A percentile compares a stretch with the other conserved stretches of the same genome.
These are phyloP conservation scores for Cryptus armator DNA, from an alignment of 2,888 invertebrate genomes.

Conservation along the genomic window DNA sequence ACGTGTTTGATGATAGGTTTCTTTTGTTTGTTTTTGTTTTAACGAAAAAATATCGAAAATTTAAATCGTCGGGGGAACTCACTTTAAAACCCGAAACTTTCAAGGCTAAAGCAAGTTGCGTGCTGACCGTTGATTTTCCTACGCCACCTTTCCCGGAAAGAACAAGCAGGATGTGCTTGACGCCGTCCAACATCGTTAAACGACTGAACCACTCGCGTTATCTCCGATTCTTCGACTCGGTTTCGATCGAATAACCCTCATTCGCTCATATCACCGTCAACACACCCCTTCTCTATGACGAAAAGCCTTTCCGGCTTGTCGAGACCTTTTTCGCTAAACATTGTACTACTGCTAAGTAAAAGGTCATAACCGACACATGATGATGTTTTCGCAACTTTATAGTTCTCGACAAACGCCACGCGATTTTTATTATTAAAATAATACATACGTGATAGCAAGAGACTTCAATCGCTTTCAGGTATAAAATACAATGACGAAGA, in stretches of 20 bases:
- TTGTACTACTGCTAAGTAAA: background rate
- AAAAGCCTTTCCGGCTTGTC: slow-evolving; percentile 5
- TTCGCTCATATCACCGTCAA: background rate
- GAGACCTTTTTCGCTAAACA: slow-evolving; percentile 5
- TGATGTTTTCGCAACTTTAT: background rate
- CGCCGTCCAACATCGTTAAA: slow-evolving; percentile 89
- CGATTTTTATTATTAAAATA: background rate
- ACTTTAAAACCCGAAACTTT: slow-evolving; percentile 93
- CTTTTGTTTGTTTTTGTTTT: slow-evolving; percentile 14
- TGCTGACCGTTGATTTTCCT: slow-evolving; percentile 98
- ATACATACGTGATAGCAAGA: background rate
- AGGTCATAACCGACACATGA: slow-evolving; percentile 6
- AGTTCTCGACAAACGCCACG: background rate
- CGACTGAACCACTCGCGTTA: slow-evolving; percentile 39
- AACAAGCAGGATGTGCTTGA: slow-evolving; percentile 95
- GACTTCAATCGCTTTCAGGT: background rate
- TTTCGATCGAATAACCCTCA: slow-evolving; percentile 24
- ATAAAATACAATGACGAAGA: too few species aligned
- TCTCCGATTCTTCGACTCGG: slow-evolving; percentile 12
- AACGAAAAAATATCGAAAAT: background rate
- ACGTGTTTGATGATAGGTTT: background rate
- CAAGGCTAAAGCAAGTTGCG: slow-evolving; percentile 95
- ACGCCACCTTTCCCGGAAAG: slow-evolving; percentile 99
- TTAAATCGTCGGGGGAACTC: slow-evolving; percentile 70
- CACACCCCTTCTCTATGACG: background rate